Conservation (phyloP, 2,888 invertebrate species). For the Cheilosia variabilis region DNA sequence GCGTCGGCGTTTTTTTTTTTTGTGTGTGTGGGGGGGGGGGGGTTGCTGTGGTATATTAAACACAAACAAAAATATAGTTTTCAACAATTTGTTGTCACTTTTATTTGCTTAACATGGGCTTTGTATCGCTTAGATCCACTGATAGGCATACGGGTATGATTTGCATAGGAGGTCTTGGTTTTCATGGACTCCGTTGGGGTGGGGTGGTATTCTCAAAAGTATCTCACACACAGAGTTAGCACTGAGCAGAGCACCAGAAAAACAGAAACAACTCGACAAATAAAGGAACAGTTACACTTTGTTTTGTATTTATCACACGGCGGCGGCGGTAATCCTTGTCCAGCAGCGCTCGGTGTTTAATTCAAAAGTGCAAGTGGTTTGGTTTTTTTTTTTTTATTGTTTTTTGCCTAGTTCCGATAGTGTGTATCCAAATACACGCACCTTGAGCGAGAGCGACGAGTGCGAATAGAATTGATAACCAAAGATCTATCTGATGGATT, state of each 20-base stretch:
- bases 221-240: slow-evolving; percentile 13
- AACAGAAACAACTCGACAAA: background rate
- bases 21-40: background rate
- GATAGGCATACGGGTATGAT: slow-evolving; percentile 25
- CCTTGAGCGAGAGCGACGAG: slow-evolving; percentile 27
- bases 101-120: slow-evolving; percentile 27
- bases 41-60: background rate
- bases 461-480: slow-evolving; percentile 36
- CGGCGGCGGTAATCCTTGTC: slow-evolving; percentile 46
- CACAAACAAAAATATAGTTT: slow-evolving; percentile 3
- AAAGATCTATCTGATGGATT: slow-evolving; percentile 51
- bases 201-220: background rate
- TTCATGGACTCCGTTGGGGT: slow-evolving; percentile 44
- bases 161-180: slow-evolving; percentile 8
- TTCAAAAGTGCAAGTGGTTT: slow-evolving; percentile 38
- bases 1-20: background rate
- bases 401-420: slow-evolving; percentile 1
- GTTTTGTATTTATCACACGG: background rate
- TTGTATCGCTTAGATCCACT: slow-evolving; percentile 36
- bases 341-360: slow-evolving; percentile 42
- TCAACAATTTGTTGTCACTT: slow-evolving; percentile 3
- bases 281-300: slow-evolving; percentile 13
- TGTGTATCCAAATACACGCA: slow-evolving; percentile 36
- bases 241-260: slow-evolving; percentile 24
- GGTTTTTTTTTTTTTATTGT: slow-evolving; percentile 6